Evolutionary conservation across 2,888 invertebrate species (phyloP), one percentile per base, ranked within the genome.

Genomic region (Diaprepes abbreviatus): DNA sequence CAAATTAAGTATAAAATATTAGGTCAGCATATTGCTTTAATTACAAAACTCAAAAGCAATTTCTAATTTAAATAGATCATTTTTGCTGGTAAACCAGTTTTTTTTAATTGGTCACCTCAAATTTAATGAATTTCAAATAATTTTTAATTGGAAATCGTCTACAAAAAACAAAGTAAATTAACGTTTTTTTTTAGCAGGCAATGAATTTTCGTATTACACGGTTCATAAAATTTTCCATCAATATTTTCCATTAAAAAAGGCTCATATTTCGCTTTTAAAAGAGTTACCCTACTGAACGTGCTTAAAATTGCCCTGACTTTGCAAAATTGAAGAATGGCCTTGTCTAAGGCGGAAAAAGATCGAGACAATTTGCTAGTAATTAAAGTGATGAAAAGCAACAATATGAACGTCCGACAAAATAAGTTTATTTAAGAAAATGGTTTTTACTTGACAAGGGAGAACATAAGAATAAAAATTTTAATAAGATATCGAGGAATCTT

Each of bases 201-300:
- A 16, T 35, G 31, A 60, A 60, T 35, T 60, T 48, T 60, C 35
- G 16, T 19, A 60, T 60, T 60, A 60, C 45, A 48, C 45, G 35
- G 36, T n/a, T 45, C 45, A 48, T 60, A 35, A 60, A 60, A 36
- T 48, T 33, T 9, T 21, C 50, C 35, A 60, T 60, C 35, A 48
- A 60, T 60, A 60, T 35, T 60, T 60, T 60, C 33, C 21, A 50
- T 48, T 60, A 48, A 35, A 50, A 60, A 50, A 19, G 3, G 21
- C 16, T 55, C 50, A 36, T 48, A 48, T 60, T 60, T 36, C 60
- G 12, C 12, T 16, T 16, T 36, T 50, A 31, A 50, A 48, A 21
- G n/a, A 48, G 40, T 28, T 24, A 52, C 52, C 33, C 40, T 17
- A 38, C 17, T 16, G 52, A 63, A 63, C 52, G 52, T 40, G 63